Percentiles rank a stretch among this genome's conserved stretches.
These are phyloP conservation scores for Eupithecia inturbata DNA, from an alignment of 2,888 invertebrate genomes.

Conservation along the genomic window DNA sequence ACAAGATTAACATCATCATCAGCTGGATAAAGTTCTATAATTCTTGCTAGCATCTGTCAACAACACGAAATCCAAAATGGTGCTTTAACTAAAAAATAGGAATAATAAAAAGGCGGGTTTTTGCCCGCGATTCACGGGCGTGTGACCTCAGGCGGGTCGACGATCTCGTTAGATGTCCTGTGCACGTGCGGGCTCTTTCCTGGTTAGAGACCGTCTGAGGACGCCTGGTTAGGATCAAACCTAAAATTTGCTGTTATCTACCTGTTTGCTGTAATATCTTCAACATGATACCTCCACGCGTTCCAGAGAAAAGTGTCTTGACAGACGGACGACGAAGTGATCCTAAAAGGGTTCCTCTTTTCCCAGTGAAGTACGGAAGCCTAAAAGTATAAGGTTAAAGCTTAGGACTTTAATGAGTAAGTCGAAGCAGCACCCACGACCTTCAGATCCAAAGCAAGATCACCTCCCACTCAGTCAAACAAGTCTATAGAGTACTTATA, in stretches of 20 bases:
- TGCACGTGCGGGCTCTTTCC: background rate
- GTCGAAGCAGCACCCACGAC: background rate
- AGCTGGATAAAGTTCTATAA: background rate
- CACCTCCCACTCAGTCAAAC: background rate
- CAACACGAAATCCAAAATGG: background rate
- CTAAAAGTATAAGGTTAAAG: background rate
- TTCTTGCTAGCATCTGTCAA: background rate
- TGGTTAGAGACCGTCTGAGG: background rate
- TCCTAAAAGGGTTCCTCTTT: background rate
- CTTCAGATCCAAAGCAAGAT: background rate
- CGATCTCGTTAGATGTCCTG: background rate
- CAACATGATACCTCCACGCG: no score
- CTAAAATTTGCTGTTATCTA: no score
- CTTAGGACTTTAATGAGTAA: background rate
- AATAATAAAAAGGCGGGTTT: background rate
- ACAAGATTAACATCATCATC: background rate
- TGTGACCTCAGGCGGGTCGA: conserved; percentile 3
- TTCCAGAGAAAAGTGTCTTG: background rate
- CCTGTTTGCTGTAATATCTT: no score
- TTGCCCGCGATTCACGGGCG: background rate
- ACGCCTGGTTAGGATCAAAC: no score
- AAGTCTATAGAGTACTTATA: background rate
- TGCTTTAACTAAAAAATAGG: background rate
- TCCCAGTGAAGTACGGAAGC: background rate
- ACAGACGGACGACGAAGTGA: background rate